Percentiles rank a stretch among this genome's conserved stretches.
phyloP scores from a whole-genome alignment of 2,888 invertebrate genomes.

The Notocelia uddmanniana region DNA sequence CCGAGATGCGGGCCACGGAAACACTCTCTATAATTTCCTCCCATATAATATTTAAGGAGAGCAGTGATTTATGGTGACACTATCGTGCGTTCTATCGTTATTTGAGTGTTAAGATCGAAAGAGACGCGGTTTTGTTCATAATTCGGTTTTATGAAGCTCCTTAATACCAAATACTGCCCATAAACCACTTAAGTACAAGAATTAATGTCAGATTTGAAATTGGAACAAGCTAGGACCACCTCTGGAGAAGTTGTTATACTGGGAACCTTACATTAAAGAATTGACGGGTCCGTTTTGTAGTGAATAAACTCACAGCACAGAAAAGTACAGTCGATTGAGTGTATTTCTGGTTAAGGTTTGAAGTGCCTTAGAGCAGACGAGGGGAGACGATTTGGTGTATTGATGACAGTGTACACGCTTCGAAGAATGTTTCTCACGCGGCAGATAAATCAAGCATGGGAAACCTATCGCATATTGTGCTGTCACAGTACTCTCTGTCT shows the following conservation, averaged over 20 bases:
- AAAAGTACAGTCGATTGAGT: constrained; percentile 19
- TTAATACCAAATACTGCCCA: constrained; percentile 52
- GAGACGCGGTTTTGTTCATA: constrained; percentile 48
- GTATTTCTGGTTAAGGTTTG: constrained; percentile 7
- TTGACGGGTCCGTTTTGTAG: constrained; percentile 14
- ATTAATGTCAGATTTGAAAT: constrained; percentile 50
- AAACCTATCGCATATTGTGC: constrained; percentile 58
- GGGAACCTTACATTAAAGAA: constrained; percentile 16
- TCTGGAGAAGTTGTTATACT: constrained; percentile 16
- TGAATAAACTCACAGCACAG: background rate
- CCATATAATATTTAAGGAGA: constrained; percentile 63
- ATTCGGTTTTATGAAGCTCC: constrained; percentile 49
- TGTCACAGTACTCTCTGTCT: constrained; percentile 57
- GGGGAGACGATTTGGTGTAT: constrained; percentile 45
- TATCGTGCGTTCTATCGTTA: constrained; percentile 63
- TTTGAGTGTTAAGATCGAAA: constrained; percentile 52
- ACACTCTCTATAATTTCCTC: constrained; percentile 72
- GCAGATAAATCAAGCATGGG: constrained; percentile 68
- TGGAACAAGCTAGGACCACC: constrained; percentile 40
- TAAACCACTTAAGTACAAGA: constrained; percentile 49
- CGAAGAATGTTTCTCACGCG: constrained; percentile 63
- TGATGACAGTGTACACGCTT: constrained; percentile 55
- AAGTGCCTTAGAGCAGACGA: constrained; percentile 9
- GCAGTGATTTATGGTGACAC: constrained; percentile 72
- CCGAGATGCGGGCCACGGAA: constrained; percentile 78